Base-by-base conservation (phyloP, 2,888 invertebrate species). In the Ariolimax columbianus region DNA sequence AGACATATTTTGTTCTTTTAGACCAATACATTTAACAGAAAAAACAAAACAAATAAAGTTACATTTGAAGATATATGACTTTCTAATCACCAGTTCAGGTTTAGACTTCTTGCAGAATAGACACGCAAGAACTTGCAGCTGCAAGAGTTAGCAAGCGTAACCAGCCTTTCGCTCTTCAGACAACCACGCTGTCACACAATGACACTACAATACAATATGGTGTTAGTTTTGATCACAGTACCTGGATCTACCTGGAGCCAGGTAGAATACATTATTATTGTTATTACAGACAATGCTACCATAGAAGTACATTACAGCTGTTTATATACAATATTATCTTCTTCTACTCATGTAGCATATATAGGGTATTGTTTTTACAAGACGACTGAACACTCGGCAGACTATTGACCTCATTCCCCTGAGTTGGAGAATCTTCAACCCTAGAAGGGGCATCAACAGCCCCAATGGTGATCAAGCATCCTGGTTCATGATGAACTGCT, bases 191-290 rank as follows among this genome's bases (percentile, higher is more conserved):
- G 30, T 66, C 33, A 66, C 66, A 66, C 30, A 33, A 66, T 66
- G 17, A 4, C 66, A 33, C 66, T 66, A 33, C 66, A 66, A 66
- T 66, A 66, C 30, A 63, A 33, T 30, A 2, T 66, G 33, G 6
- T 66, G 66, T 7, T 66, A 66, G 66, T 66, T 66, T 66, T 66
- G 33, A 66, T 66, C 66, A 33, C 19, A 33, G 30, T 33, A 30
- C 33, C 66, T n/a, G n/a, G n/a, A 66, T 66, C 33, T 66, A 66
- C 66, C 66, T 66, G 66, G 33, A 66, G 33, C 33, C 59, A 63
- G 59, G 59, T n/a, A 63, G n/a, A 33, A 33, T 66, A 33, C 14
- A 66, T 33, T 66, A 66, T 30, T 66, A n/a, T n/a, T 63, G n/a
- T 23, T 47, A 55, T 19, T 11, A 47, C 47, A 63, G 9, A n/a